These are phyloP conservation scores for Limnephilus auricula DNA, from an alignment of 2,888 invertebrate genomes.

Conservation along the genomic window DNA sequence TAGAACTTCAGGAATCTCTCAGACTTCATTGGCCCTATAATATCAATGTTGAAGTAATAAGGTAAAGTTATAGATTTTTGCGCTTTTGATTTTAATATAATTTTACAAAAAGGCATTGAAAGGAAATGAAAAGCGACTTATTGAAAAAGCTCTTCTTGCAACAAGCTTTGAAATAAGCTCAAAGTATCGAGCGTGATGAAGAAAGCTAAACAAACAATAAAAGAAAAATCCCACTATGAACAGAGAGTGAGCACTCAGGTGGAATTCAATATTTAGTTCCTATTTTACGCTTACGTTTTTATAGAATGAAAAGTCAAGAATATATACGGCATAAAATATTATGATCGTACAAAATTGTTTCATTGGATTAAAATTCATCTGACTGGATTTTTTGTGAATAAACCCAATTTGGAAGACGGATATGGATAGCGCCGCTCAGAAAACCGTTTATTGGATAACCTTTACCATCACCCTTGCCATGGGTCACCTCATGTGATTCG, in stretches of 20 bases:
- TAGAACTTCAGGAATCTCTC: not conserved
- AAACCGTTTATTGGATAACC: too few relatives aligned
- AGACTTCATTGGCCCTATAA: not conserved
- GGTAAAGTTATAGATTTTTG: not conserved
- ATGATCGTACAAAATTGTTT: not conserved
- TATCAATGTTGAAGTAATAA: not conserved
- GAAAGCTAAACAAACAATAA: not conserved
- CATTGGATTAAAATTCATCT: not conserved
- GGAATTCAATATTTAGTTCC: not conserved
- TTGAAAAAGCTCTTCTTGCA: not conserved
- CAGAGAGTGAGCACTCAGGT: not conserved
- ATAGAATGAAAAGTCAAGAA: not conserved
- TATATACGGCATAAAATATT: not conserved
- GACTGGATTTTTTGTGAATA: not conserved
- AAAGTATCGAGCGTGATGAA: not conserved
- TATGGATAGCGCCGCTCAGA: too few relatives aligned
- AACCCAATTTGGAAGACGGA: too few relatives aligned
- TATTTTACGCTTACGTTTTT: not conserved
- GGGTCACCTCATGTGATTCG: too few relatives aligned
- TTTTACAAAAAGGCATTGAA: not conserved
- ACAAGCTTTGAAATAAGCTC: not conserved
- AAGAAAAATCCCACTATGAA: not conserved
- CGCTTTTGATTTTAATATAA: not conserved
- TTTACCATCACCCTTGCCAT: too few relatives aligned
- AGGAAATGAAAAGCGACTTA: not conserved